Conservation (phyloP, 2,113 vertebrate species). For the Anarrhichthys ocellatus region DNA sequence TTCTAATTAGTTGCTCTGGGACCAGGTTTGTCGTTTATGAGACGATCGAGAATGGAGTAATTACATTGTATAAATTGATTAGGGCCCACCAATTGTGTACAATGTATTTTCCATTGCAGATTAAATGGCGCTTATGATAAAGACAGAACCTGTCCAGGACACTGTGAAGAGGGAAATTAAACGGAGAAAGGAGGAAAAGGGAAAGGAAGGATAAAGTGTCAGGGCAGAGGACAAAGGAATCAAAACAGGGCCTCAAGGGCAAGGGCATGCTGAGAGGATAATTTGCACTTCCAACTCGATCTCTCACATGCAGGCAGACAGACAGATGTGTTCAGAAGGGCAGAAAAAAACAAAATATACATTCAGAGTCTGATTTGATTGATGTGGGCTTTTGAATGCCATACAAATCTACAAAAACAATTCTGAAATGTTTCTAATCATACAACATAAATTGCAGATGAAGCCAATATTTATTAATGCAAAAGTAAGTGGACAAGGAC, state of each 20-base stretch:
- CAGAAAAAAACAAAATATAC: conserved; percentile 58
- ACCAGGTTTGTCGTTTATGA: conserved; percentile 77
- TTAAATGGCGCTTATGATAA: conserved; percentile 73
- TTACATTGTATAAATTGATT: conserved; percentile 80
- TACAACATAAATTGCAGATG: not conserved
- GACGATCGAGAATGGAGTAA: conserved; percentile 71
- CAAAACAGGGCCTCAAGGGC: conserved; percentile 69
- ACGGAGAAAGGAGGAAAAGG: conserved; percentile 37
- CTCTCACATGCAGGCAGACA: conserved; percentile 73
- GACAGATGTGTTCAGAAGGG: conserved; percentile 76
- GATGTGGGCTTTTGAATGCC: not conserved
- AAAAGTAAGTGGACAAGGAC: not conserved
- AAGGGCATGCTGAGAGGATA: conserved; percentile 76
- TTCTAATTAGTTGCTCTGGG: conserved; percentile 78
- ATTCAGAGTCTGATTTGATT: not conserved
- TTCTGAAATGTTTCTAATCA: not conserved
- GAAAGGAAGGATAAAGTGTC: conserved; percentile 34
- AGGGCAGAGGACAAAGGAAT: conserved; percentile 60
- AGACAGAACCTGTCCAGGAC: conserved; percentile 67
- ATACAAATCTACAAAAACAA: not conserved
- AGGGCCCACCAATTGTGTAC: conserved; percentile 70
- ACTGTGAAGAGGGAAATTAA: conserved; percentile 70
- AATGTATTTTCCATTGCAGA: conserved; percentile 75
- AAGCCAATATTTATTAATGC: not conserved
- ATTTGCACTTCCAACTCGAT: conserved; percentile 73